Evolutionary conservation across 2,797 vertebrate species (phyloP), one percentile per base, ranked within the genome.

Genomic region (Muscicapa comitata): DNA sequence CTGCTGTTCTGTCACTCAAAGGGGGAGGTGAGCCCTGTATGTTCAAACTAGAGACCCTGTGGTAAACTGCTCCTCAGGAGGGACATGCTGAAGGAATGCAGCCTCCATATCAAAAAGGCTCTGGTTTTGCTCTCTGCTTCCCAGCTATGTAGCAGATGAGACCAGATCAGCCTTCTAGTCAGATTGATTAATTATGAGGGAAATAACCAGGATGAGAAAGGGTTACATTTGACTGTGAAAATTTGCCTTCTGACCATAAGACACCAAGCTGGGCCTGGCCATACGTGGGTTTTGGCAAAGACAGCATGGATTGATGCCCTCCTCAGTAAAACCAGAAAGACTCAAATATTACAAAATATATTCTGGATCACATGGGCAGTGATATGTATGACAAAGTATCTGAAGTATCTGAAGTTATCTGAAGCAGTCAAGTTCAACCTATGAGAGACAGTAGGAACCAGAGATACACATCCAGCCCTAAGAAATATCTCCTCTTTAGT

Each of bases 1-100:
- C 77, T 92, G 74, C 83, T 93, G 90, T 90, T 94, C 78, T 86
- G 77, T 86, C 13, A 28, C 73, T 87, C 71, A 77, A 89, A 91
- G 58, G 17, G 79, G 67, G 47, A 95, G 59, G 67, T 62, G 58
- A 54, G 79, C 47, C 55, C 61, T 86, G 42, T 58, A 24, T 35
- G 53, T 50, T 90, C 58, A 72, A 86, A 85, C 26, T 47, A 81
- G 83, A 83, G 65, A 78, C 50, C 61, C 74, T 54, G 61, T 47
- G 84, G 73, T 31, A 89, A 96, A 88, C 83, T 40, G 2, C 81
- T 43, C 78, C 65, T 66, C 70, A 33, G 72, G 73, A 89, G 38
- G 73, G 31, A 67, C 47, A 65, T 3, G 11, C 74, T 15, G 4
- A 86, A 95, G 91, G 83, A 94, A 96, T 58, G 73, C 59, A 80